A percentile compares a stretch with the other conserved stretches of the same genome.
Conservation (phyloP, 2,797 vertebrate species). For the Valencia hispanica region DNA sequence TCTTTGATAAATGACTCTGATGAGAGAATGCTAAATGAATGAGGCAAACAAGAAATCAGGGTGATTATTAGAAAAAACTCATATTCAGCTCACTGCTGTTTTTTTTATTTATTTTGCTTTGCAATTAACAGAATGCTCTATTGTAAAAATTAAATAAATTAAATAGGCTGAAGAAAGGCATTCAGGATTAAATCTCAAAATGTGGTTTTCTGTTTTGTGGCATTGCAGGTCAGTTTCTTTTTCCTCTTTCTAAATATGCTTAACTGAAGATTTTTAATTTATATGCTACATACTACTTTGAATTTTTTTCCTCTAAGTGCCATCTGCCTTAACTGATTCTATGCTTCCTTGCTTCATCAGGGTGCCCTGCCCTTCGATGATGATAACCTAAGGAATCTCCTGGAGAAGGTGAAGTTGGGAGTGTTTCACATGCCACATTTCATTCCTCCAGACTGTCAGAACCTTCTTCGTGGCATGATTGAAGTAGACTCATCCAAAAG, state of each 20-base stretch:
- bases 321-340: constrained; percentile 37
- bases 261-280: constrained; percentile 25
- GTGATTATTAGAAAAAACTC: constrained; percentile 74
- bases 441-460: constrained; percentile 98
- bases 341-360: constrained; percentile 73
- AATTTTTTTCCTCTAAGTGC: constrained; percentile 17
- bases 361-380: constrained; percentile 97
- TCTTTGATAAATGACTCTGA: constrained; percentile 73
- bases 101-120: constrained; percentile 64
- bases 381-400: constrained; percentile 95
- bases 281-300: neutral
- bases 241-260: constrained; percentile 17
- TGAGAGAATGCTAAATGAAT: constrained; percentile 68
- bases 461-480: constrained; percentile 97
- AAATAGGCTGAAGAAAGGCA: constrained; percentile 37
- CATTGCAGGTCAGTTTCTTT: constrained; percentile 26
- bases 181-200: constrained; percentile 45
- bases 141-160: constrained; percentile 38
- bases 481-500: constrained; percentile 97
- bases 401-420: constrained; percentile 98
- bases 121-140: constrained; percentile 44
- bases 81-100: constrained; percentile 65
- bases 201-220: constrained; percentile 43
- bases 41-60: constrained; percentile 65
- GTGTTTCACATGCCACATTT: constrained; percentile 99